Evolutionary conservation across 92 coral and sea anemone species (phyloP), one percentile per base, ranked within the genome.

Genomic region (Porites evermanni): DNA sequence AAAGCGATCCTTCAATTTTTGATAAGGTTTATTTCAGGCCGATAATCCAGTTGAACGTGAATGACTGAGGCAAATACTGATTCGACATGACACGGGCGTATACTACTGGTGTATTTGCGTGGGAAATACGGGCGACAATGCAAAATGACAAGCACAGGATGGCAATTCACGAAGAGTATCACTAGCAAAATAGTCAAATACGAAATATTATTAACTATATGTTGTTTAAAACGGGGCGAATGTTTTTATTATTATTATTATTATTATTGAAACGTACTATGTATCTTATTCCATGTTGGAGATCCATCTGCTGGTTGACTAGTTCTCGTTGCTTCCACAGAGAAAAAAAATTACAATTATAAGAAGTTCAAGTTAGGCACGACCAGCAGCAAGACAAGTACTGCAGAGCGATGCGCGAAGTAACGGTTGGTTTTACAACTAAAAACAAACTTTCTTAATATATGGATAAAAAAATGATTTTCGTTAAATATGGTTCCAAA

Each of bases 11-110:
- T 11, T 74, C 80, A 24, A 47, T 83, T 54, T n/a, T 83, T 13
- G 87, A 83, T 21, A 80, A 83, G 79, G 74, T 83, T 64, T 83
- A 83, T 83, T 83, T 83, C 87, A 83, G 73, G 74, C 87, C 87
- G 74, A 83, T 83, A 73, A 63, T 83, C 64, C 63, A 61, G 2
- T 64, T 74, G 6, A 83, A 63, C 65, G 10, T 63, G 66, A 67
- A 83, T 52, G 87, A 83, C 63, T 83, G 74, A 83, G 47, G 14
- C 20, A 7, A 14, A 17, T 54, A 60, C 10, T 56, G 16, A 56
- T 56, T 12, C 12, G 65, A 50, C 60, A 21, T 59, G 51, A 61
- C 21, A 52, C 23, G 12, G 24, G 58, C 64, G 64, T 73, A 52
- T 53, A 38, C 47, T 38, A 38, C 47, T 38, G 47, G 87, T 74